Conservation (phyloP, 2,113 vertebrate genomes). For the Romanogobio albipinnatus region DNA sequence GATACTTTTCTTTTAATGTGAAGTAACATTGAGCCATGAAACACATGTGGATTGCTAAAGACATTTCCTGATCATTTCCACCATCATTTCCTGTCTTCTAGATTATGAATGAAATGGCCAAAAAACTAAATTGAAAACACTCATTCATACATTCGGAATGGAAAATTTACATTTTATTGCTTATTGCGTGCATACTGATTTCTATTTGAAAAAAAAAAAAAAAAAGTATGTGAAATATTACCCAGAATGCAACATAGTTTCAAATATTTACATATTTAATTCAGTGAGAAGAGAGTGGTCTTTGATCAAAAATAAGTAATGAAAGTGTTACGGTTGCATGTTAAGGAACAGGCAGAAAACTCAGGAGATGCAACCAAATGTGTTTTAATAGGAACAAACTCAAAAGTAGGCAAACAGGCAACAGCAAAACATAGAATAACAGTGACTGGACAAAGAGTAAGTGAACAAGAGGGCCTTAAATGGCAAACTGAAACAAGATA, state of each 20-base stretch:
- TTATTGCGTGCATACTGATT: background rate
- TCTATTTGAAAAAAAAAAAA: too few species aligned
- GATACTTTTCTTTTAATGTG: background rate
- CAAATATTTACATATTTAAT: background rate
- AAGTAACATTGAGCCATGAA: background rate
- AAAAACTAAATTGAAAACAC: background rate
- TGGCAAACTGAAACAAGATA: too few species aligned
- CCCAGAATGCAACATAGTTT: background rate
- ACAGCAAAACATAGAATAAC: too few species aligned
- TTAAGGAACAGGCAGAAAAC: too few species aligned
- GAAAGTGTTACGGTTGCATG: too few species aligned
- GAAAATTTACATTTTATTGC: background rate
- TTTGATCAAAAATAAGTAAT: background rate
- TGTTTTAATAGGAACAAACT: too few species aligned
- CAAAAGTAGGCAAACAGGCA: too few species aligned
- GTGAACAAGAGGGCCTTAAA: too few species aligned
- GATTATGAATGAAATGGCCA: background rate
- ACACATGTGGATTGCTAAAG: background rate
- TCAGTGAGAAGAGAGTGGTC: background rate
- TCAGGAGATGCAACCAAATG: too few species aligned
- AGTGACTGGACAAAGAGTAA: too few species aligned
- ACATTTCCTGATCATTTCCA: background rate
- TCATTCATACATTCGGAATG: background rate
- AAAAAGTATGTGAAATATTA: background rate
- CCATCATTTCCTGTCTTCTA: background rate